Base-by-base conservation (phyloP, 2,888 invertebrate genomes). In the Leptinotarsa rubiginosa region DNA sequence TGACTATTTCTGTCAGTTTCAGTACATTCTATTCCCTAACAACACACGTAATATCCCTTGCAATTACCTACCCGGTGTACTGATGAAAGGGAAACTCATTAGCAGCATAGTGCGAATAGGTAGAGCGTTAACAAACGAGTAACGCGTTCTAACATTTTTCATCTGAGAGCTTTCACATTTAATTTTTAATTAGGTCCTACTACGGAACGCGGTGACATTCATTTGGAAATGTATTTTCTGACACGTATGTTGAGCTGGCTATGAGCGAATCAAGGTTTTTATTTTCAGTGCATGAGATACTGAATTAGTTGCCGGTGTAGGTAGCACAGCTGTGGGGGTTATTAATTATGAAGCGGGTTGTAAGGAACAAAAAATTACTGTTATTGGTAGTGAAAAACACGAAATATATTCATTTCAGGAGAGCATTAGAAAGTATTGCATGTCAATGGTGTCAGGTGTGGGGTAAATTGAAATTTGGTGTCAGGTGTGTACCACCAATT, bases 111-210 rank as follows among this genome's bases (percentile, higher is more conserved):
- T n/a, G 15, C 16, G 22, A 47, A 47, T 47, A 49, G 41, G 47
- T n/a, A 49, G 18, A 47, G 52, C 52, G 18, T 67, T 49, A 52
- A 67, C 50, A 49, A 67, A 13, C n/a, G 50, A 50, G 50, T 52
- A 67, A 52, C 50, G 52, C 22, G 25, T 25, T 25, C 47, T 16
- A 22, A 52, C 50, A 50, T 47, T 50, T 67, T 67, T 49, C 52
- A 67, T 67, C 25, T 49, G 50, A 47, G 49, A 50, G 52, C 67
- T 52, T 67, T 67, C 67, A 52, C 67, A 25, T 49, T 49, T 52
- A 50, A 31, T 67, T 67, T 49, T 67, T 67, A 67, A 67, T 67
- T 67, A 25, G 67, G 49, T 52, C 47, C 67, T n/a, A 41, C 62
- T 62, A 50, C n/a, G 41, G 31, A 62, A 16, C 16, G 10, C 41